Conservation (phyloP, 1,140 invertebrate genomes). For the Mesaphorura yosii region DNA sequence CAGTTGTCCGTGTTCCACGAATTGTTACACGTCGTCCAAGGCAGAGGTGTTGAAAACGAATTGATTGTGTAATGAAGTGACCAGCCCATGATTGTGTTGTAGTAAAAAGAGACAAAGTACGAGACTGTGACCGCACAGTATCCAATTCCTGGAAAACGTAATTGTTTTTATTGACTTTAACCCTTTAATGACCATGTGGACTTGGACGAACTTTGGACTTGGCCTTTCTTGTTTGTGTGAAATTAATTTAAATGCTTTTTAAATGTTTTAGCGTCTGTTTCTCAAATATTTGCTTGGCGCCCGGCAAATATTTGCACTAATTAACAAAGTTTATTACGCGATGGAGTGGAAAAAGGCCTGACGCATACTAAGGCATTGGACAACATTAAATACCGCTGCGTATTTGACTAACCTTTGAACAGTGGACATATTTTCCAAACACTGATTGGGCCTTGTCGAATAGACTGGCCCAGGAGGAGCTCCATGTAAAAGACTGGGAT, state of each 20-base stretch:
- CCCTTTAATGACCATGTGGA: too few species aligned
- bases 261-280: too few species aligned
- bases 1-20: slow-evolving; percentile 75
- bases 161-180: too few species aligned
- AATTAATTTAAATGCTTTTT: neutral
- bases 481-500: slow-evolving; percentile 84
- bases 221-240: neutral
- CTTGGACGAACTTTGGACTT: too few species aligned
- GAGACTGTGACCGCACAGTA: slow-evolving; percentile 75
- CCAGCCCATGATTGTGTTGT: slow-evolving; percentile 86
- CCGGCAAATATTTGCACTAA: too few species aligned
- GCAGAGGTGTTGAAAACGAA: slow-evolving; percentile 55
- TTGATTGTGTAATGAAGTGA: slow-evolving; percentile 71
- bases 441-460: slow-evolving; percentile 61
- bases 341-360: too few species aligned
- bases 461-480: slow-evolving; percentile 72
- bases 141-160: slow-evolving; percentile 57
- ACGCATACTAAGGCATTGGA: neutral
- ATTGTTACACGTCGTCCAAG: slow-evolving; percentile 78
- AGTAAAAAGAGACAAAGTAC: slow-evolving; percentile 80
- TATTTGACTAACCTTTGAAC: slow-evolving; percentile 89
- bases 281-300: too few species aligned
- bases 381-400: slow-evolving; percentile 6
- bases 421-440: slow-evolving; percentile 77
- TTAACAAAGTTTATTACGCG: too few species aligned